Percentiles rank a stretch among this genome's conserved stretches.
Evolutionary conservation across 2,888 invertebrate genomes (phyloP).

Genomic region (Cephus spinipes): DNA sequence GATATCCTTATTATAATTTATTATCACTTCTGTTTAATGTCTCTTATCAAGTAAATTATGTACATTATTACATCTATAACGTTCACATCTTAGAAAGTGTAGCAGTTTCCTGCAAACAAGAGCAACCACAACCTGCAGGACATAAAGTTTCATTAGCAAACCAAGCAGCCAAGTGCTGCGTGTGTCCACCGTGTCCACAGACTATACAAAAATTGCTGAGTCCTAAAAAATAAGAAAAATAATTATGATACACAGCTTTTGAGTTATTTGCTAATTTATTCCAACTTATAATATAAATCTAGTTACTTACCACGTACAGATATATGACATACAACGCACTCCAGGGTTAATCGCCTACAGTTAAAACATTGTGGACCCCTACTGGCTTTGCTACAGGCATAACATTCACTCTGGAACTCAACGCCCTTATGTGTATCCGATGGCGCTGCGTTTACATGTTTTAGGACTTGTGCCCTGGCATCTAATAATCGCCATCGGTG

Average conservation of each 20-base stretch:
- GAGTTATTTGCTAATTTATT: too few relatives aligned
- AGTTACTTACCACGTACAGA: constrained; percentile 78
- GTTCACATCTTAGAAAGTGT: constrained; percentile 67
- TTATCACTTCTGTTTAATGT: not conserved
- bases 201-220: constrained; percentile 86
- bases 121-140: constrained; percentile 93
- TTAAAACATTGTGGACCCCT: constrained; percentile 77
- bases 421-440: constrained; percentile 73
- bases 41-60: constrained; percentile 19
- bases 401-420: constrained; percentile 81
- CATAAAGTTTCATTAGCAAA: constrained; percentile 82
- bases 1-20: constrained; percentile 6
- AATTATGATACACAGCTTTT: not conserved
- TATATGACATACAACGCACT: constrained; percentile 87
- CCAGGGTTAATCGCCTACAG: constrained; percentile 81
- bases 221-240: constrained; percentile 55
- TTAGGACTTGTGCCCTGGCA: constrained; percentile 79
- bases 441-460: constrained; percentile 69
- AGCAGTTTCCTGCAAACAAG: constrained; percentile 80
- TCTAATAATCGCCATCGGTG: constrained; percentile 87
- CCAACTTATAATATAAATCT: too few relatives aligned
- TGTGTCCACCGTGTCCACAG: constrained; percentile 96
- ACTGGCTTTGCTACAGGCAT: constrained; percentile 75
- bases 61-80: constrained; percentile 27
- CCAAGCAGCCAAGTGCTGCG: constrained; percentile 87